These are phyloP conservation scores for Polydrusus tereticollis DNA, from an alignment of 2,888 invertebrate genomes.

Conservation along the genomic window DNA sequence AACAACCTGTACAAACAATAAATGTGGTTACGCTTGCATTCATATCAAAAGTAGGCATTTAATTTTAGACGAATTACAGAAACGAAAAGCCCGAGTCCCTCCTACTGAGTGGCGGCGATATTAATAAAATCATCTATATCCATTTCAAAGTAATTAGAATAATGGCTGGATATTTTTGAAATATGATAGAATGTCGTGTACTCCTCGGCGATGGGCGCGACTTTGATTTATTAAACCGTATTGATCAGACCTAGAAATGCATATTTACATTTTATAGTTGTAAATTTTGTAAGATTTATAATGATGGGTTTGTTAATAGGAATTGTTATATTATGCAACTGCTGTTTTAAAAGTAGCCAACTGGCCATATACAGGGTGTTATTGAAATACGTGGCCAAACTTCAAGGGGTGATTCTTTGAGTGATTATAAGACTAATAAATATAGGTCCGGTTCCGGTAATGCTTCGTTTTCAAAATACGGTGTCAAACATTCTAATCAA, in stretches of 20 bases:
- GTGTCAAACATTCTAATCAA: too few species aligned
- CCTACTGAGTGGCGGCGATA: constrained; percentile 54
- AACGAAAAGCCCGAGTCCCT: background rate
- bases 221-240: constrained; percentile 65
- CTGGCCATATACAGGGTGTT: too few species aligned
- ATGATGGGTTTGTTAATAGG: background rate
- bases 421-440: too few species aligned
- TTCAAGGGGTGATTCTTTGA: too few species aligned
- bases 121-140: constrained; percentile 64
- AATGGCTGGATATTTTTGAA: constrained; percentile 66
- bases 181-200: constrained; percentile 65
- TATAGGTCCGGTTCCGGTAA: too few species aligned
- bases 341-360: too few species aligned
- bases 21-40: background rate
- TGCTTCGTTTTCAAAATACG: too few species aligned
- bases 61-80: background rate
- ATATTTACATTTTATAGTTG: constrained; percentile 41
- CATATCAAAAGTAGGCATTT: background rate
- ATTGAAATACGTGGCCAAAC: too few species aligned
- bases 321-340: too few species aligned
- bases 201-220: constrained; percentile 62
- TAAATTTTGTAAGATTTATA: constrained; percentile 19
- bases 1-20: too few species aligned
- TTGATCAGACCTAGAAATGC: constrained; percentile 54
- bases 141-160: constrained; percentile 65